These are phyloP conservation scores for Festucalex cinctus DNA, from an alignment of 2,113 vertebrate genomes.

Conservation along the genomic window DNA sequence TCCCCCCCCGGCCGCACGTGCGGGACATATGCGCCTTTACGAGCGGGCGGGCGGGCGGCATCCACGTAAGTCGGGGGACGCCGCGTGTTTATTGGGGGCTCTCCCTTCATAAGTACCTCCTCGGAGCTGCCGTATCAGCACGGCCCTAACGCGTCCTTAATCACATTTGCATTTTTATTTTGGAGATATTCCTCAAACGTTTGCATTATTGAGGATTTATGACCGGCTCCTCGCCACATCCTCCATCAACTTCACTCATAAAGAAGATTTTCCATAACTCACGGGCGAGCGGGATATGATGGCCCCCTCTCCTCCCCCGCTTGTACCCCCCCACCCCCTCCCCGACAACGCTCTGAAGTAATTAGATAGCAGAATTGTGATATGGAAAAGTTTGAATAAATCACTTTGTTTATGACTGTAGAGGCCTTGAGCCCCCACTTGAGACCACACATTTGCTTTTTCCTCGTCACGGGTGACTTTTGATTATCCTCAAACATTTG, in stretches of 20 bases:
- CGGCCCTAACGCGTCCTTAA: constrained; percentile 77
- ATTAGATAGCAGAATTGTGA: constrained; percentile 80
- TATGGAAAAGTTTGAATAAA: constrained; percentile 77
- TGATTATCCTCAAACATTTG: constrained; percentile 7
- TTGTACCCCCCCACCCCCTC: background rate
- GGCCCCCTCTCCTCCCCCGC: constrained; percentile 4
- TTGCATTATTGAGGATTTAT: constrained; percentile 84
- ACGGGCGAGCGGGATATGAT: constrained; percentile 67
- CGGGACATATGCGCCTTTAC: constrained; percentile 15
- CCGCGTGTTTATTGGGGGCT: constrained; percentile 65
- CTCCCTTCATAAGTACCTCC: constrained; percentile 59
- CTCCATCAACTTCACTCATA: constrained; percentile 81
- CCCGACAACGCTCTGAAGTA: constrained; percentile 70
- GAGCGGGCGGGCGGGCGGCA: constrained; percentile 34
- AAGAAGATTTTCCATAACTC: constrained; percentile 80
- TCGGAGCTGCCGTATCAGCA: constrained; percentile 78
- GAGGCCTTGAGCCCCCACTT: constrained; percentile 66
- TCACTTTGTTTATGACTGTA: constrained; percentile 77
- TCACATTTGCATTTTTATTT: constrained; percentile 82
- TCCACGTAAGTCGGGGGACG: constrained; percentile 49
- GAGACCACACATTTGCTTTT: constrained; percentile 6
- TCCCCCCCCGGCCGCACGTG: constrained; percentile 40
- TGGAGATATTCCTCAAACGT: constrained; percentile 78
- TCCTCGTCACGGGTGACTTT: constrained; percentile 5
- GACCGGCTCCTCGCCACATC: constrained; percentile 71